Percentiles rank a stretch among this genome's conserved stretches.
Conservation (phyloP, 2,888 invertebrate species). For the Tachina lurida region DNA sequence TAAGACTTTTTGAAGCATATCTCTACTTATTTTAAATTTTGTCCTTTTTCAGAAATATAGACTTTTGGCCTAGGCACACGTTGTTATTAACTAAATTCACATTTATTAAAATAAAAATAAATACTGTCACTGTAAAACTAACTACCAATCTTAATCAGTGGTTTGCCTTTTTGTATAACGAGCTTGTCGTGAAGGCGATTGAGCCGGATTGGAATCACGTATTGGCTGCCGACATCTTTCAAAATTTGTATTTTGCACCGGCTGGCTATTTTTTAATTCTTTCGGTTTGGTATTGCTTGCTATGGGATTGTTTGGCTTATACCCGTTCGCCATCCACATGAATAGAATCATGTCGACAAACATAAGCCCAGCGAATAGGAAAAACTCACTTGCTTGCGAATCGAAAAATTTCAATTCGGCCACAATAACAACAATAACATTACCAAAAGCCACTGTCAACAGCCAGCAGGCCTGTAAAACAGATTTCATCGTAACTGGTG, state of each 20-base stretch:
- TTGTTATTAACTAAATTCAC: background rate
- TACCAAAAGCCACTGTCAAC: constrained; percentile 95
- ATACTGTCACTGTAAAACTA: background rate
- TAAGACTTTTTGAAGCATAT: no score
- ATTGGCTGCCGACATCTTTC: background rate
- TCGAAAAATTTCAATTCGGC: constrained; percentile 90
- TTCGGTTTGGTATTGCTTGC: background rate
- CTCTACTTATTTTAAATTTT: no score
- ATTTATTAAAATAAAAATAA: background rate
- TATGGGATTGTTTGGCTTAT: constrained; percentile 83
- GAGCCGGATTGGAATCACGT: background rate
- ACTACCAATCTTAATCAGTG: constrained; percentile 24
- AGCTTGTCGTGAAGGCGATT: background rate
- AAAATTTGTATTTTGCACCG: background rate
- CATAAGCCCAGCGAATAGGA: constrained; percentile 95
- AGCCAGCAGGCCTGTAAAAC: constrained; percentile 95
- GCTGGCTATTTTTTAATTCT: background rate
- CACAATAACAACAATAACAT: constrained; percentile 94
- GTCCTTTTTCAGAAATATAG: no score
- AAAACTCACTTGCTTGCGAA: constrained; percentile 92
- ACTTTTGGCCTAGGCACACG: background rate
- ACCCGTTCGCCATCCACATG: constrained; percentile 89
- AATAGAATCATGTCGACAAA: constrained; percentile 91
- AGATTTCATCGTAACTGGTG: constrained; percentile 93
- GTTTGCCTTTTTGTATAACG: constrained; percentile 25